Percentiles rank a stretch among this genome's conserved stretches.
Conservation (phyloP, 2,888 invertebrate genomes). For the Pachymerium ferrugineum region DNA sequence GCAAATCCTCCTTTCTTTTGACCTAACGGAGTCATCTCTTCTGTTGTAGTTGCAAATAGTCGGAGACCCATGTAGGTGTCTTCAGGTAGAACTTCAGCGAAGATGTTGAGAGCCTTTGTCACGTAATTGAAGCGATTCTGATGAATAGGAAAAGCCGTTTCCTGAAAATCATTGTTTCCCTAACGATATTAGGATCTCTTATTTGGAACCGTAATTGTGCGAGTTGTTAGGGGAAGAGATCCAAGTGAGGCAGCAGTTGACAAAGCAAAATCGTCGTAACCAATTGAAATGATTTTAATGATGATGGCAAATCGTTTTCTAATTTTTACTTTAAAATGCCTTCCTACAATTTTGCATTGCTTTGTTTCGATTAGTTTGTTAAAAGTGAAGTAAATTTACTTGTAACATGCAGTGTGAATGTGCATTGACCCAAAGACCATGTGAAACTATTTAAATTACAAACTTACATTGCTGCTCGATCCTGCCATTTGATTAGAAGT, state of each 20-base stretch:
- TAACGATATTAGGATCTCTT: slow-evolving; percentile 11
- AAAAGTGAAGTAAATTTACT: neutral
- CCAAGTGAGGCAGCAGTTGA: too few relatives aligned
- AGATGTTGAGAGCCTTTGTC: neutral
- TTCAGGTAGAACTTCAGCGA: neutral
- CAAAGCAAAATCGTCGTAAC: too few relatives aligned
- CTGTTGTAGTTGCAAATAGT: too few relatives aligned
- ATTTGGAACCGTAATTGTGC: neutral
- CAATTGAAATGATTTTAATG: too few relatives aligned
- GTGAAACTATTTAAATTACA: neutral
- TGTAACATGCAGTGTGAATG: neutral
- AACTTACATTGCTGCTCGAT: neutral
- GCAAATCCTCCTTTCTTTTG: too few relatives aligned
- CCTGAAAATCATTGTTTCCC: neutral
- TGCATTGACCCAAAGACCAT: neutral
- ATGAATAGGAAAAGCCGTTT: neutral
- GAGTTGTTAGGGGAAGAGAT: neutral
- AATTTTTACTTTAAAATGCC: too few relatives aligned
- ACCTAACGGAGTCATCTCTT: too few relatives aligned
- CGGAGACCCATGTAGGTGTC: neutral
- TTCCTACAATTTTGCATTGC: neutral
- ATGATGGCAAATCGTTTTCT: too few relatives aligned
- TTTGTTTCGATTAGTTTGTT: neutral
- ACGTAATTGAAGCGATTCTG: neutral
- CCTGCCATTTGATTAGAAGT: neutral